Conservation (phyloP, 2,888 invertebrate genomes). For the Chymomyza caudatula region DNA sequence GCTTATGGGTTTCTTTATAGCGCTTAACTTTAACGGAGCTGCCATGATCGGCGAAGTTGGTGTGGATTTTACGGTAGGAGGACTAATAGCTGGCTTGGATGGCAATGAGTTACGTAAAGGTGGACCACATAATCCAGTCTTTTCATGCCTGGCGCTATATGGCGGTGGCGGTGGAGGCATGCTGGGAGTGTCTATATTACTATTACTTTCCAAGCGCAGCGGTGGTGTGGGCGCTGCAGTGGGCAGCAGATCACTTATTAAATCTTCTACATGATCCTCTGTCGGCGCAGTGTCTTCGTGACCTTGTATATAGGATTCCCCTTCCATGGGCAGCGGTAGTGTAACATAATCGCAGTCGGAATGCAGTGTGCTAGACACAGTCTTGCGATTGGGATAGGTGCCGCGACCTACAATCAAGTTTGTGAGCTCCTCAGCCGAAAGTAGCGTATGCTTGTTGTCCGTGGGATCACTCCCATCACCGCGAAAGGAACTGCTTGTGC, state of each 20-base stretch:
- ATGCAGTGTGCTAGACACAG: constrained; percentile 90
- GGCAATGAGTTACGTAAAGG: constrained; percentile 53
- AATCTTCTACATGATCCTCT: constrained; percentile 77
- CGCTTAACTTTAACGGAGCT: constrained; percentile 5
- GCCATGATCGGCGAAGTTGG: constrained; percentile 24
- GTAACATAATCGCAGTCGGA: constrained; percentile 95
- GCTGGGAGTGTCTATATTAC: constrained; percentile 78
- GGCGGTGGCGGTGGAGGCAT: constrained; percentile 82
- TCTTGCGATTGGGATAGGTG: constrained; percentile 86
- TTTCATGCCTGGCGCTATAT: constrained; percentile 83
- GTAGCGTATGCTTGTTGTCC: constrained; percentile 85
- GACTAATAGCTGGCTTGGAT: constrained; percentile 16
- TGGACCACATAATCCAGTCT: constrained; percentile 79
- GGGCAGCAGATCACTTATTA: constrained; percentile 78
- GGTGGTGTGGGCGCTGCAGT: constrained; percentile 84
- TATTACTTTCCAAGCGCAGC: constrained; percentile 83
- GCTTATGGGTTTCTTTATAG: not conserved
- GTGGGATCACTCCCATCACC: constrained; percentile 94
- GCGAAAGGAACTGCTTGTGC: constrained; percentile 88
- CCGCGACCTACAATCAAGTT: constrained; percentile 90
- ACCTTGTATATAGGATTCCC: constrained; percentile 81
- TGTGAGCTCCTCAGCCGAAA: constrained; percentile 90
- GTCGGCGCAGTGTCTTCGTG: constrained; percentile 82
- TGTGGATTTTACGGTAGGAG: constrained; percentile 35
- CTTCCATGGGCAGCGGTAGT: constrained; percentile 80